A percentile compares a stretch with the other conserved stretches of the same genome.
These are phyloP conservation scores for Magallana nippona DNA, from an alignment of 2,888 invertebrate genomes.

Conservation along the genomic window DNA sequence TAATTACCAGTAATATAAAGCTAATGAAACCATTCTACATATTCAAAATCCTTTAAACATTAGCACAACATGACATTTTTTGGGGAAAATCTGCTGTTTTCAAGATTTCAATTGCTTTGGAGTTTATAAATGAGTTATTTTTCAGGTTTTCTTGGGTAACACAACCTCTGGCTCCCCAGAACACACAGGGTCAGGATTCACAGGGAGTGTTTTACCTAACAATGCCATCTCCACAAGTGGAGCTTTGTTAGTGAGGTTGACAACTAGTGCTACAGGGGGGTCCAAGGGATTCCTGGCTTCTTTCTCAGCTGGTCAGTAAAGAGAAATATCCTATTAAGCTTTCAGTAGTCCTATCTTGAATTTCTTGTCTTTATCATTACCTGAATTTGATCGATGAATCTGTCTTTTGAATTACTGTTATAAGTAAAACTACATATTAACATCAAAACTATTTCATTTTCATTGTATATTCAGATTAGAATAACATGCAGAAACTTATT, in stretches of 20 bases:
- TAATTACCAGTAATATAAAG: no score
- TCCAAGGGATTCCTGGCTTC: constrained; percentile 58
- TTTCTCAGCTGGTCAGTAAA: constrained; percentile 60
- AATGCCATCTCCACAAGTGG: constrained; percentile 48
- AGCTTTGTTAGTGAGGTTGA: constrained; percentile 54
- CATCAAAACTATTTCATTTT: no score
- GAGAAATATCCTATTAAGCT: neutral
- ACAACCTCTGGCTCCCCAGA: constrained; percentile 45
- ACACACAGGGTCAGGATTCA: constrained; percentile 57
- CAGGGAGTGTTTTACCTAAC: constrained; percentile 52
- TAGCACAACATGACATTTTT: no score
- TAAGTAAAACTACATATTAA: no score
- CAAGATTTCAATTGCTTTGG: neutral
- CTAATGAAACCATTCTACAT: no score
- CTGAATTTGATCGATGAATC: no score
- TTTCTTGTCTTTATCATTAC: no score
- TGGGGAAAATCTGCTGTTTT: no score
- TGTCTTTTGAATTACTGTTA: no score
- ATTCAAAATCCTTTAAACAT: no score
- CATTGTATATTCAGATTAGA: no score
- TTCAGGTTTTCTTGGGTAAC: constrained; percentile 55
- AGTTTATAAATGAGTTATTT: neutral
- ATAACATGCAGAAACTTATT: no score
- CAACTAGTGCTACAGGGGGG: constrained; percentile 60
- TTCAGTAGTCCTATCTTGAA: neutral